A percentile compares a stretch with the other conserved stretches of the same genome.
Conservation (phyloP, 2,888 invertebrate species). For the Anoncus sp. region DNA sequence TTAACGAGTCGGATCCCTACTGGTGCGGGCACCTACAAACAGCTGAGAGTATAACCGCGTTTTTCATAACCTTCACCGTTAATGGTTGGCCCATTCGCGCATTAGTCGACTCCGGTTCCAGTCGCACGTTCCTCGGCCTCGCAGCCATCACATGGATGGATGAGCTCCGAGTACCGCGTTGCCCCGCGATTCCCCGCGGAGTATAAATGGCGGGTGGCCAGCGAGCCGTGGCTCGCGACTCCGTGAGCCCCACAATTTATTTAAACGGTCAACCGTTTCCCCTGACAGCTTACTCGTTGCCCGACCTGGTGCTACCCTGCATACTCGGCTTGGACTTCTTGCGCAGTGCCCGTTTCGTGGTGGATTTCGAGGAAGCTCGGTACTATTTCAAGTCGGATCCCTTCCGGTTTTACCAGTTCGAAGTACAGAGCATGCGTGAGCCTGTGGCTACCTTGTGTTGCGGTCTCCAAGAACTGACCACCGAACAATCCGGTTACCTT, state of each 20-base stretch:
- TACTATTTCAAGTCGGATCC: neutral
- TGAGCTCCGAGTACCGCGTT: neutral
- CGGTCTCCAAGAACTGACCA: neutral
- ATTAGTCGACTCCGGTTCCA: slow-evolving; percentile 24
- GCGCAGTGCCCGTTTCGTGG: neutral
- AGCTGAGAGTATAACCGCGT: neutral
- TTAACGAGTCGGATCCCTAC: too few relatives aligned
- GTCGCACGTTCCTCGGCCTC: slow-evolving; percentile 4
- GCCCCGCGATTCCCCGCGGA: neutral
- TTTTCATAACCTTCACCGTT: slow-evolving; percentile 8
- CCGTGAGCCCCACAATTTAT: neutral
- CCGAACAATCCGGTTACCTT: neutral
- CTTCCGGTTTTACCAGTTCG: neutral
- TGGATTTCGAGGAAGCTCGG: slow-evolving; percentile 4
- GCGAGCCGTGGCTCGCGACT: neutral
- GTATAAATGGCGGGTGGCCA: slow-evolving; percentile 22
- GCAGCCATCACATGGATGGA: neutral
- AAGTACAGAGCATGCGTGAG: neutral
- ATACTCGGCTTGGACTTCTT: slow-evolving; percentile 7
- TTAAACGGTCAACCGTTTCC: neutral
- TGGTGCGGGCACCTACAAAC: too few relatives aligned
- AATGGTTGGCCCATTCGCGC: neutral
- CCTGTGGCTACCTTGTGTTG: neutral
- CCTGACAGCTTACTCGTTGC: neutral
- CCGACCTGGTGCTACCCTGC: neutral